These are phyloP conservation scores for Apis cerana DNA, from an alignment of 1,140 invertebrate genomes.

Conservation along the genomic window DNA sequence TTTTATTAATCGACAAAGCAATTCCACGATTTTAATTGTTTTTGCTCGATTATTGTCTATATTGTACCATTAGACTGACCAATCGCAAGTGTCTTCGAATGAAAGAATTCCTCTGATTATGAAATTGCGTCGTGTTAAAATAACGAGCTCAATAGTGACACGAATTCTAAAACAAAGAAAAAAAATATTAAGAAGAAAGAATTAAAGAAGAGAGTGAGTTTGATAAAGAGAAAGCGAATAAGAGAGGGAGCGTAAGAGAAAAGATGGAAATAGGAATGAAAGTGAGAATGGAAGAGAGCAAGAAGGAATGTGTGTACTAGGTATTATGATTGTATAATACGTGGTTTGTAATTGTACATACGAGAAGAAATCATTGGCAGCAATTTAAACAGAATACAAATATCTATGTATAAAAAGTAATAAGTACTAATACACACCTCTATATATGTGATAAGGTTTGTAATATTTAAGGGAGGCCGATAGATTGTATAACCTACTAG, in stretches of 20 bases:
- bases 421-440: slow-evolving; percentile 68
- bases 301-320: slow-evolving; percentile 66
- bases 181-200: slow-evolving; percentile 16
- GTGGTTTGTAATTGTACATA: slow-evolving; percentile 79
- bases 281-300: slow-evolving; percentile 28
- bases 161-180: slow-evolving; percentile 44
- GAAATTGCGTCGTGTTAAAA: slow-evolving; percentile 27
- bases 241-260: neutral
- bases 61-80: slow-evolving; percentile 49
- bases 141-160: slow-evolving; percentile 32
- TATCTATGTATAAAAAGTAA: slow-evolving; percentile 75
- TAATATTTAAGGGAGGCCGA: slow-evolving; percentile 73
- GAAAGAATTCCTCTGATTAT: slow-evolving; percentile 34
- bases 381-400: slow-evolving; percentile 67
- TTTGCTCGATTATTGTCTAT: slow-evolving; percentile 25
- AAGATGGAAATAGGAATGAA: slow-evolving; percentile 31
- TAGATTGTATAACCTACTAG: slow-evolving; percentile 77
- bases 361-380: slow-evolving; percentile 72
- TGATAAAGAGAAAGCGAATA: neutral
- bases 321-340: slow-evolving; percentile 77
- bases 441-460: slow-evolving; percentile 79
- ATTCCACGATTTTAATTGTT: neutral
- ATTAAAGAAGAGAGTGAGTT: slow-evolving; percentile 8
- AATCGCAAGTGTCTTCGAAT: slow-evolving; percentile 54
- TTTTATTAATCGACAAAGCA: neutral